Conservation (phyloP, 1,140 invertebrate species). For the Meteorus sp. region DNA sequence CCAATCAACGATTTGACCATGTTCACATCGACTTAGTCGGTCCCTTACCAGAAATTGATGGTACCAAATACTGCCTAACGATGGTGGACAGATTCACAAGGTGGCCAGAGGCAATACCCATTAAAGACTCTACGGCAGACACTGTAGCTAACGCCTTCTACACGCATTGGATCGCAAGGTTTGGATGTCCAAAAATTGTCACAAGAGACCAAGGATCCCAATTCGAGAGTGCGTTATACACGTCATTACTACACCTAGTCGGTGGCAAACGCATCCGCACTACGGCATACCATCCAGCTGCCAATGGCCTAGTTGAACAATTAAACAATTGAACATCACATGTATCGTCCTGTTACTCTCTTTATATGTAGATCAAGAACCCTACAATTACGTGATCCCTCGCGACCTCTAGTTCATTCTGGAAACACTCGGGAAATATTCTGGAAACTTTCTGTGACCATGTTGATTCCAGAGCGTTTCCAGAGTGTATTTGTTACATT, state of each 20-base stretch:
- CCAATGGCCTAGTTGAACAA: constrained; percentile 53
- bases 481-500: too few relatives aligned
- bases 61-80: constrained; percentile 49
- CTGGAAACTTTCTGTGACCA: too few relatives aligned
- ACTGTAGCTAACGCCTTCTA: constrained; percentile 36
- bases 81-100: constrained; percentile 52
- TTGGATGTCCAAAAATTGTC: constrained; percentile 34
- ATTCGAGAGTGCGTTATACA: constrained; percentile 36
- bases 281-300: constrained; percentile 35
- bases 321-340: too few relatives aligned
- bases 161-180: constrained; percentile 35
- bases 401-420: too few relatives aligned
- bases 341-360: too few relatives aligned
- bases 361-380: too few relatives aligned
- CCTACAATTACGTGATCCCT: too few relatives aligned
- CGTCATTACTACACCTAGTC: background rate
- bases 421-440: too few relatives aligned
- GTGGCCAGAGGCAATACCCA: constrained; percentile 50
- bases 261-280: constrained; percentile 5
- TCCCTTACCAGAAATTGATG: constrained; percentile 45
- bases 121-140: constrained; percentile 31
- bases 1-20: constrained; percentile 42
- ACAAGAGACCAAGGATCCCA: constrained; percentile 39
- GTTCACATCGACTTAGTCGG: constrained; percentile 60
- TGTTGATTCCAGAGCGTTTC: too few relatives aligned